Conservation (phyloP, 2,888 invertebrate genomes). For the Zygogramma bicolorata region DNA sequence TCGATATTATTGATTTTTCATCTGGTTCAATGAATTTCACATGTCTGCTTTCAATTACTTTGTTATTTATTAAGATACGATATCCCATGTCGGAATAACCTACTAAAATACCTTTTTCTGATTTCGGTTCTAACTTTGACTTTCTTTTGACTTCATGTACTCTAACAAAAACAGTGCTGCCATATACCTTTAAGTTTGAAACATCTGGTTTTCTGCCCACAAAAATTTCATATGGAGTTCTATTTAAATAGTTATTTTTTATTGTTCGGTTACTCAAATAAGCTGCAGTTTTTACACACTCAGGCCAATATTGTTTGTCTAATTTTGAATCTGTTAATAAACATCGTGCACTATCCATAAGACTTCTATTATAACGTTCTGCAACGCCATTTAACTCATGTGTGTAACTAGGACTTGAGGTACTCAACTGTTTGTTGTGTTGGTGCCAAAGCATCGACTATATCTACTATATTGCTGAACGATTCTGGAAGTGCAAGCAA, state of each 20-base stretch:
- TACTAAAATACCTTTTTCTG: slow-evolving; percentile 21
- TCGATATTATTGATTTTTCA: slow-evolving; percentile 1
- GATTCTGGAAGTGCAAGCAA: no score
- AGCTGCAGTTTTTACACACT: slow-evolving; percentile 19
- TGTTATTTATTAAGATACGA: slow-evolving; percentile 18
- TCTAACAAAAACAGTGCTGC: slow-evolving; percentile 20
- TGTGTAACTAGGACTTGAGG: slow-evolving; percentile 20
- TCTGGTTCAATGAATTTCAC: slow-evolving; percentile 16
- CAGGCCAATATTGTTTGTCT: slow-evolving; percentile 20
- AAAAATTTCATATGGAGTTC: slow-evolving; percentile 27
- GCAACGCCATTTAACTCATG: slow-evolving; percentile 28
- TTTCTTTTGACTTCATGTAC: slow-evolving; percentile 1
- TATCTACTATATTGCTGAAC: no score
- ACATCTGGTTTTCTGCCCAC: slow-evolving; percentile 24
- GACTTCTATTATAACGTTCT: slow-evolving; percentile 27
- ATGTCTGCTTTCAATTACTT: slow-evolving; percentile 21
- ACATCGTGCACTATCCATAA: slow-evolving; percentile 27
- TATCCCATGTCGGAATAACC: slow-evolving; percentile 19
- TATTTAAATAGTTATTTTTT: slow-evolving; percentile 8
- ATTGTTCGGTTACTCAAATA: slow-evolving; percentile 23
- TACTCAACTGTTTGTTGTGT: no score
- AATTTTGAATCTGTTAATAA: slow-evolving; percentile 23
- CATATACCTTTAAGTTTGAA: slow-evolving; percentile 6
- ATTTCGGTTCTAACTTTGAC: slow-evolving; percentile 17
- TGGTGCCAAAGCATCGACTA: no score